Base-by-base conservation (phyloP, 2,113 vertebrate genomes). In the Sceloporus undulatus region DNA sequence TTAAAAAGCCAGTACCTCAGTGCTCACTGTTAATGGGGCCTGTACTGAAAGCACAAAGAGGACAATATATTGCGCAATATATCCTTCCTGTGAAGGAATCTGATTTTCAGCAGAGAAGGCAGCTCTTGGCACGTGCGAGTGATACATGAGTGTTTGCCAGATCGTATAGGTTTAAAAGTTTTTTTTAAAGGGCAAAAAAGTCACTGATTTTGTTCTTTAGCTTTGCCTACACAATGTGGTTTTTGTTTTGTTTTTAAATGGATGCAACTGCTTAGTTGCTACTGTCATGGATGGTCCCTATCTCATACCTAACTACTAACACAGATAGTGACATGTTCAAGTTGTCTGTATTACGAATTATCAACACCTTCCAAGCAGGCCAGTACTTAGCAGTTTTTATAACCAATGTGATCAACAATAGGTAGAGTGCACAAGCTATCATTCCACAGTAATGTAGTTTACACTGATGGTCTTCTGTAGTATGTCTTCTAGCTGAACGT, bases 41-140 rank as follows among this genome's bases (percentile, higher is more conserved):
- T 66, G 42, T 87, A 48, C 23, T 65, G 86, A 82, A 82, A 88
- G 82, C 29, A n/a, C 73, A 25, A 40, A 52, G 1, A 65, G 86
- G n/a, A 66, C 25, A 88, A 88, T 76, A 54, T 68, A 23, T 34
- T 56, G 59, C 42, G n/a, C n/a, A 48, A 54, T 88, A 16, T 14
- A 83, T 77, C 79, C 76, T 68, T 48, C 40, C 62, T 34, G 34
- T 42, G 27, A 75, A 82, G 56, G 56, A 29, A n/a, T 29, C 56
- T 76, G 75, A 66, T 83, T 88, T 79, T 18, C 19, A 66, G 59
- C 79, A 4, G 86, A 82, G 80, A 34, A 59, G 79, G 56, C n/a
- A 88, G 56, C 59, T 6, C 8, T 66, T 19, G 56, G 68, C 80
- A 88, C 68, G 71, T 18, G 52, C n/a, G 42, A 68, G 14, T 77